Evolutionary conservation across 1,140 invertebrate species (phyloP), one percentile per base, ranked within the genome.

Genomic region (Procambarus virginalis): DNA sequence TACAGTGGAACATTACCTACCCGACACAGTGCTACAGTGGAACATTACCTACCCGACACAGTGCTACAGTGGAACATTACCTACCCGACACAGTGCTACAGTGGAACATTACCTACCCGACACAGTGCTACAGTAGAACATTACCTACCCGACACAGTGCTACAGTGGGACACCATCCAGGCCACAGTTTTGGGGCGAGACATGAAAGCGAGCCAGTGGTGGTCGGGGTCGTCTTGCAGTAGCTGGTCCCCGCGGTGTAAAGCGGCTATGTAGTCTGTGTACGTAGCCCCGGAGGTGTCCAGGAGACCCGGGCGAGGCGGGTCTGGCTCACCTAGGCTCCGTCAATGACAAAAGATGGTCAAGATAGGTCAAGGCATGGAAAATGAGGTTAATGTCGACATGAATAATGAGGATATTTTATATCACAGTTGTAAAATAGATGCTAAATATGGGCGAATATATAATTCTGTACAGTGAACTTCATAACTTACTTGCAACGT

Each of bases 151-250:
- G 88, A 89, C 1, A 17, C 3, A 0, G 94, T 94, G 12, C 92
- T 88, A 92, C 95, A 96, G 92, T 95, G 94, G 49, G 94, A 95
- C 0, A 95, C 95, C 81, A 95, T 93, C 95, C 95, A 95, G 14
- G 94, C 94, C 2, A 94, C 93, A 17, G 92, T 60, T 86, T 93
- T 93, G 12, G 90, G 90, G 68, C 94, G 94, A 0, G 10, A 12
- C 2, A 77, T 22, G 48, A 89, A 89, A 34, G 80, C n/a, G n/a
- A 51, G 46, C 77, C 78, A 79, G 58, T 84, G 22, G n/a, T n/a
- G 68, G 10, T 45, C 14, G 55, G 12, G 45, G 75, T 89, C 80
- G 49, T 60, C 80, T 34, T 34, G 34, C 86, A 46, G n/a, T 22
- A 85, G 73, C 3, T 10, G 6, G 48, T 76, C 73, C 9, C 68